Conservation (phyloP, 2,888 invertebrate species). For the Nezara viridula region DNA sequence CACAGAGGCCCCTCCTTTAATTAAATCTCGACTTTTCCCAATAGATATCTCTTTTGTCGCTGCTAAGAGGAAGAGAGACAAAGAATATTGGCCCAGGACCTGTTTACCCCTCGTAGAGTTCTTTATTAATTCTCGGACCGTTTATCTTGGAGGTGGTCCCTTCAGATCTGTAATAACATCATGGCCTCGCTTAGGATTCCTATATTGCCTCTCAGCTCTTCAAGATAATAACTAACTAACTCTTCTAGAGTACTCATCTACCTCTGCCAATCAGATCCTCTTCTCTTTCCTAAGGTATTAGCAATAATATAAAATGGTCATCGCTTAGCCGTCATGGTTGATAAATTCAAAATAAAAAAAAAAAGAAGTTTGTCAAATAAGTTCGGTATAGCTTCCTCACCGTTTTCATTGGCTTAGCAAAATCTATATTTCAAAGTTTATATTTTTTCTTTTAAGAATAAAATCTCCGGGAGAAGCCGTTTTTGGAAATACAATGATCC, state of each 20-base stretch:
- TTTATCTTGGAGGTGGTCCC: slow-evolving; percentile 4
- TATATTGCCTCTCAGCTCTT: neutral
- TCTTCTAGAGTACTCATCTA: slow-evolving; percentile 5
- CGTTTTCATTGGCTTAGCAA: too few relatives aligned
- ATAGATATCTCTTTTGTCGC: slow-evolving; percentile 64
- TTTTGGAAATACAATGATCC: too few relatives aligned
- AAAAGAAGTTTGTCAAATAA: too few relatives aligned
- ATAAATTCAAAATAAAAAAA: too few relatives aligned
- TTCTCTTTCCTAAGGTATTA: too few relatives aligned
- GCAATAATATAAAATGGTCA: too few relatives aligned
- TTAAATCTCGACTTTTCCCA: slow-evolving; percentile 64
- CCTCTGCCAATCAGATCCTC: neutral
- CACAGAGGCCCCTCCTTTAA: slow-evolving; percentile 60
- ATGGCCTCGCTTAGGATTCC: slow-evolving; percentile 10
- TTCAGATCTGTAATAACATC: slow-evolving; percentile 35
- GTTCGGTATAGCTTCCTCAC: too few relatives aligned
- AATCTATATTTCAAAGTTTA: too few relatives aligned
- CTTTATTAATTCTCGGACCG: slow-evolving; percentile 61
- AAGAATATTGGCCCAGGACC: slow-evolving; percentile 62
- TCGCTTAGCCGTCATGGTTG: too few relatives aligned
- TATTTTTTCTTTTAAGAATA: too few relatives aligned
- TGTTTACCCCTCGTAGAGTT: slow-evolving; percentile 62
- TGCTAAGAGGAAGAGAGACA: slow-evolving; percentile 29
- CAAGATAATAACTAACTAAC: neutral
- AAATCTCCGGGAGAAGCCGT: too few relatives aligned